Evolutionary conservation across 2,888 invertebrate species (phyloP), one percentile per base, ranked within the genome.

Genomic region (Yponomeuta cagnagella): DNA sequence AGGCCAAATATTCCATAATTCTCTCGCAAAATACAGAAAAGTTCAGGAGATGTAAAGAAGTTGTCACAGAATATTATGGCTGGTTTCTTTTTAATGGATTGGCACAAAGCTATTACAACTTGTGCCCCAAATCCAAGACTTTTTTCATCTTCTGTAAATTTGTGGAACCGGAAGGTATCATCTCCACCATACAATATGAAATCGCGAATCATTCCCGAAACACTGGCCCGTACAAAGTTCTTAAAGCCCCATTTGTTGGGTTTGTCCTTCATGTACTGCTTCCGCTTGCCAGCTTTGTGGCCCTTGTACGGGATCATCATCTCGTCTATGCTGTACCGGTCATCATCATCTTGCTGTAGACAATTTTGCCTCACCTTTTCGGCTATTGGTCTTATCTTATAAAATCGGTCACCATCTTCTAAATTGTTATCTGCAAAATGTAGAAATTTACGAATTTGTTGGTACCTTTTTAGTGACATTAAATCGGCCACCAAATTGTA

Each of bases 241-340:
- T 84, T 37, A 37, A 37, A 37, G 37, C 37, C 37, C 37, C 37
- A 37, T 37, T 37, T 37, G 37, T 37, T 37, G 0, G 82, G 82
- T 70, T 83, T 85, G 5, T 79, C 77, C 68, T 77, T 78, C 67
- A 80, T 79, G 66, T 83, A 85, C 65, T 85, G 82, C 2, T 73
- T 71, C n/a, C 80, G 70, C 9, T 72, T 77, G 0, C 71, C 71
- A 10, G 71, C 69, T 65, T 48, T 71, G 3, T n/a, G 65, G 2
- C 71, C 71, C 6, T 71, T 71, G 63, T 71, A 71, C 12, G 71
- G 68, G 23, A 71, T 58, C 70, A 71, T 71, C 71, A 71, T 71
- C 30, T 71, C 64, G 37, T 71, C 71, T 15, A 69, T 48, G n/a
- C 69, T 69, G 31, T 69, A 71, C 2, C 52, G 63, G n/a, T 52